Evolutionary conservation across 2,888 invertebrate species (phyloP), one percentile per base, ranked within the genome.

Genomic region (Allacma fusca): DNA sequence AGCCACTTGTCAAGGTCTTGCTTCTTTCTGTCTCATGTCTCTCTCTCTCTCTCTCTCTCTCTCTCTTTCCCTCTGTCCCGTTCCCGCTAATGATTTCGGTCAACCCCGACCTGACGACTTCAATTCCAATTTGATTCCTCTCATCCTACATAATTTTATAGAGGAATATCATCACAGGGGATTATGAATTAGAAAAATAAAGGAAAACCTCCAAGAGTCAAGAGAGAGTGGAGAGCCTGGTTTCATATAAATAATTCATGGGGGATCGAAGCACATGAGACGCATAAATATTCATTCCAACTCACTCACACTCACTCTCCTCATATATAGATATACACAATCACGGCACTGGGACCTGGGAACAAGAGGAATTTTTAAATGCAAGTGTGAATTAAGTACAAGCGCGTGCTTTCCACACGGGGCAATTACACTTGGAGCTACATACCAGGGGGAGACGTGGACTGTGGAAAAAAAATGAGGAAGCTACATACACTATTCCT

Each of bases 11-110:
- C 34, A 34, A 34, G 34, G 67, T 21, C 75, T 67, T 24, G 65
- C 75, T 65, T n/a, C n/a, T 19, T 75, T 7, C n/a, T n/a, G n/a
- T n/a, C n/a, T n/a, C n/a, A n/a, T n/a, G n/a, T 23, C 70, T 69
- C 69, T 57, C 19, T 34, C 28, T 40, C 16, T 44, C 43, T 76
- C 28, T 4, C 68, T 16, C 0, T 23, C 70, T 69, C 69, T 57
- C 19, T 34, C 28, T 40, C 16, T 44, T 62, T 76, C 28, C 1
- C 68, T 16, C 0, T 68, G 29, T 68, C 23, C 57, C 57, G 4
- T 57, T 16, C 57, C 24, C 21, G 24, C 26, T 65, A 4, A 28
- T 24, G 19, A 34, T 28, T 65, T 24, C 65, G 24, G 21, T 21
- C 57, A 57, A 19, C 57, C 34, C n/a, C 59, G 12, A 59, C 34